These are phyloP conservation scores for Druceiella hillmani DNA, from an alignment of 2,888 invertebrate genomes.

Conservation along the genomic window DNA sequence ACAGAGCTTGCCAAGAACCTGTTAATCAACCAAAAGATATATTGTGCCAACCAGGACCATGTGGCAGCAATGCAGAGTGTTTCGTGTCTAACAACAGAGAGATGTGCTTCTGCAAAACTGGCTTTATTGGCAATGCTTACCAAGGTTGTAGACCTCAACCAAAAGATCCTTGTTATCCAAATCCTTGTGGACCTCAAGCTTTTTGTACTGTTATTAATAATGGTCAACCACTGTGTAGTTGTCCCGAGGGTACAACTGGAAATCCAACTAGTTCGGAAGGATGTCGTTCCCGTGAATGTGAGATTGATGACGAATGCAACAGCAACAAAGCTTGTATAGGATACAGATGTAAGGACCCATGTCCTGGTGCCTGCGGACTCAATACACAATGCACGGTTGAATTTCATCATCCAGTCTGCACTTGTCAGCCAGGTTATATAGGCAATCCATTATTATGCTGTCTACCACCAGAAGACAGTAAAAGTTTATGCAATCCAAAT, in stretches of 20 bases:
- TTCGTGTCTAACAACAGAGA: conserved; percentile 77
- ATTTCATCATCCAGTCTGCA: conserved; percentile 75
- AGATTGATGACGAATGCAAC: conserved; percentile 72
- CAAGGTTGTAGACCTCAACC: conserved; percentile 67
- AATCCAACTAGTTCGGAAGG: conserved; percentile 68
- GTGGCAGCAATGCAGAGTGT: conserved; percentile 78
- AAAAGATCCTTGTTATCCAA: conserved; percentile 66
- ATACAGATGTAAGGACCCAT: conserved; percentile 75
- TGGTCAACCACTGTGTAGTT: conserved; percentile 67
- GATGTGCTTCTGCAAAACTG: conserved; percentile 75
- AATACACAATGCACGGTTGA: conserved; percentile 70
- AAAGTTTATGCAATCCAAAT: conserved; percentile 65
- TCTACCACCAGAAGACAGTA: conserved; percentile 52
- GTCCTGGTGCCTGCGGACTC: conserved; percentile 74
- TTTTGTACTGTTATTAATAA: conserved; percentile 62
- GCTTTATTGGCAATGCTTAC: conserved; percentile 75
- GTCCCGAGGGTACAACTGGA: conserved; percentile 69
- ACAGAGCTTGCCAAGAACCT: conserved; percentile 63
- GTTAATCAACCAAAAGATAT: conserved; percentile 50
- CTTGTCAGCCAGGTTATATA: conserved; percentile 63
- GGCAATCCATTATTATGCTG: conserved; percentile 78
- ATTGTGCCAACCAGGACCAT: conserved; percentile 76
- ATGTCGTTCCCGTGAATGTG: conserved; percentile 76
- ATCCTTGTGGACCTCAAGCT: conserved; percentile 76
- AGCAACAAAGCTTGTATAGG: conserved; percentile 70